Conservation (phyloP, 2,888 invertebrate genomes). For the Tubulanus polymorphus region DNA sequence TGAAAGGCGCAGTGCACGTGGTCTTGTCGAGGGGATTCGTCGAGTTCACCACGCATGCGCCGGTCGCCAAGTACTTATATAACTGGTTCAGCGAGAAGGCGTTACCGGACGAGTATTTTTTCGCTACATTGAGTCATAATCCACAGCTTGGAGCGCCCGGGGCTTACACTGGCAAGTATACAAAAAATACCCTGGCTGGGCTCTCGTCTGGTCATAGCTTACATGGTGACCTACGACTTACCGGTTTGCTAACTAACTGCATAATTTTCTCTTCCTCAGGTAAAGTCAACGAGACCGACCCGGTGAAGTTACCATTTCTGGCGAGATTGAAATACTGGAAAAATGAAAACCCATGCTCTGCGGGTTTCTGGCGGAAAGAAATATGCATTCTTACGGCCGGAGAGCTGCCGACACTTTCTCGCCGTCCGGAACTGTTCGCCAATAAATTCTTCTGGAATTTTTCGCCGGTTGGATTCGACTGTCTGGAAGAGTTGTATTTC, state of each 20-base stretch:
- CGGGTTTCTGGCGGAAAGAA: conserved; percentile 35
- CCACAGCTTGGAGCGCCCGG: conserved; percentile 22
- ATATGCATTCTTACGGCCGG: conserved; percentile 43
- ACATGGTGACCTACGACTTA: not conserved
- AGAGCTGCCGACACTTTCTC: conserved; percentile 31
- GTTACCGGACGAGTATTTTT: conserved; percentile 28
- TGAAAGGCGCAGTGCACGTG: conserved; percentile 34
- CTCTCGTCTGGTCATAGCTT: not conserved
- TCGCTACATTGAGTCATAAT: conserved; percentile 25
- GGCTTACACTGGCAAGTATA: conserved; percentile 18
- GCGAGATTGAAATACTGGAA: conserved; percentile 42
- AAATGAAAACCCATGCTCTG: conserved; percentile 28
- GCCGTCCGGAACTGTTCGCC: conserved; percentile 34
- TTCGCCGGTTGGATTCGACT: conserved; percentile 37
- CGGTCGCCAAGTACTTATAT: conserved; percentile 16
- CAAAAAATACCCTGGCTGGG: not conserved
- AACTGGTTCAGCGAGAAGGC: conserved; percentile 25
- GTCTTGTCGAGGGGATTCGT: conserved; percentile 23
- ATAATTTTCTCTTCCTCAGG: not conserved
- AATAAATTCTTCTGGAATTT: conserved; percentile 42
- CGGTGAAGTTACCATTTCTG: conserved; percentile 27
- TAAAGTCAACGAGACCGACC: not conserved
- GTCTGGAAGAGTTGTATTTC: conserved; percentile 39
- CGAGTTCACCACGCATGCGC: conserved; percentile 22
- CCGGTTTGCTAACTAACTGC: not conserved